Percentiles rank a stretch among this genome's conserved stretches.
Conservation (phyloP, 2,888 invertebrate species). For the Drosophila mettleri region DNA sequence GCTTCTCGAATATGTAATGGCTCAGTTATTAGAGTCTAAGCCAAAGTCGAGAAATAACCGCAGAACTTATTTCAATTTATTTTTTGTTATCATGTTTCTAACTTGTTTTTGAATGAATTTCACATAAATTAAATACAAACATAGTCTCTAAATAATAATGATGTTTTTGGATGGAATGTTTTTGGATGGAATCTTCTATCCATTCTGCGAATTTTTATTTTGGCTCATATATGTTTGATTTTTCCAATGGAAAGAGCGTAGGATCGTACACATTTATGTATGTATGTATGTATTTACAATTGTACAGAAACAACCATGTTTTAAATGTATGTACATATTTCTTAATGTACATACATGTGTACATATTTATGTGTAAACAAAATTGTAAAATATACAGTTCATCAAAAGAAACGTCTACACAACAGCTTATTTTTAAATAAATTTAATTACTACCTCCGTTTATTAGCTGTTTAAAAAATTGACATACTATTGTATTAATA, state of each 20-base stretch:
- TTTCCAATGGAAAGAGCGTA: background rate
- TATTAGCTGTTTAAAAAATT: constrained; percentile 1
- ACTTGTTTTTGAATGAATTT: too few species aligned
- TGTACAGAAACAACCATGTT: too few species aligned
- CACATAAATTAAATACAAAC: too few species aligned
- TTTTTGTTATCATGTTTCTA: too few species aligned
- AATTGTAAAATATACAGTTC: background rate
- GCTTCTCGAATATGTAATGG: too few species aligned
- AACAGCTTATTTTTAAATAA: background rate
- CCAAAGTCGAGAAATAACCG: too few species aligned
- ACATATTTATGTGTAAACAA: background rate
- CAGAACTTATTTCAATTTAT: too few species aligned
- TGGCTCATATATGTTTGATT: background rate
- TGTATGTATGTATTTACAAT: too few species aligned
- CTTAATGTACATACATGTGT: background rate
- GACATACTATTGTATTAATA: constrained; percentile 24
- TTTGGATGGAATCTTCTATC: background rate
- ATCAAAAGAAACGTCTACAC: background rate
- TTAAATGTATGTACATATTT: too few species aligned
- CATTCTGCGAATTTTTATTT: background rate
- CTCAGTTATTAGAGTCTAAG: too few species aligned
- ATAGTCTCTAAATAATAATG: too few species aligned
- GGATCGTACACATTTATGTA: background rate
- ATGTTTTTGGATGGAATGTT: too few species aligned
- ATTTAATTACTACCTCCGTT: background rate